Conservation (phyloP, 2,113 vertebrate genomes). For the Phaethornis superciliosus region DNA sequence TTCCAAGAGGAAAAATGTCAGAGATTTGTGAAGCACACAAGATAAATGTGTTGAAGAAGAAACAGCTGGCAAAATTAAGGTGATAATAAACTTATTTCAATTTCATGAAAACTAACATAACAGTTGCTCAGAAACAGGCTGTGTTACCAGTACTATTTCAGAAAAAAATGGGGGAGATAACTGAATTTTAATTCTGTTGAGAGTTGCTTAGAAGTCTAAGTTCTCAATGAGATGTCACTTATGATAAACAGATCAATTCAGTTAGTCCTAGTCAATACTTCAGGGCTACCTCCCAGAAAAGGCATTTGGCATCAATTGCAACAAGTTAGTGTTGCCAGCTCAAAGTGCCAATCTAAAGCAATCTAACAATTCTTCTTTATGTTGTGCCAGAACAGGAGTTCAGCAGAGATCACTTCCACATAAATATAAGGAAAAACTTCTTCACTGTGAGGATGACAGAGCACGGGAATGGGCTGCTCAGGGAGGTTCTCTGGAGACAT, state of each 20-base stretch:
- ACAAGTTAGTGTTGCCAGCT: background rate
- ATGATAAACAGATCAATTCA: background rate
- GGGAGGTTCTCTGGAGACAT: too few relatives aligned
- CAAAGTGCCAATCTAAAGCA: background rate
- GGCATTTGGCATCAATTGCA: rapidly evolving
- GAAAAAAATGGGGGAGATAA: background rate
- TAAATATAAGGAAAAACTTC: too few relatives aligned
- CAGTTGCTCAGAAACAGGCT: background rate
- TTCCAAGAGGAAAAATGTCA: background rate
- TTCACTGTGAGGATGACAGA: too few relatives aligned
- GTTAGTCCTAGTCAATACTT: background rate
- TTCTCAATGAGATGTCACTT: background rate
- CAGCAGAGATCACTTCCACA: background rate
- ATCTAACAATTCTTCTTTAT: background rate
- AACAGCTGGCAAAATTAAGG: background rate
- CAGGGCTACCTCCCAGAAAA: background rate
- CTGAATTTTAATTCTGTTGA: background rate
- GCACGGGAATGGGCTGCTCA: background rate
- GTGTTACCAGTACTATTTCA: background rate
- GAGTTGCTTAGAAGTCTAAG: background rate
- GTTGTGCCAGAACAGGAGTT: background rate
- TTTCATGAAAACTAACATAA: background rate
- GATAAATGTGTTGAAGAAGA: background rate
- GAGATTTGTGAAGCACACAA: background rate
- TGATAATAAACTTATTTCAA: background rate